A percentile compares a stretch with the other conserved stretches of the same genome.
phyloP scores from a whole-genome alignment of 2,888 invertebrate genomes.

The Dexiosoma caninum region DNA sequence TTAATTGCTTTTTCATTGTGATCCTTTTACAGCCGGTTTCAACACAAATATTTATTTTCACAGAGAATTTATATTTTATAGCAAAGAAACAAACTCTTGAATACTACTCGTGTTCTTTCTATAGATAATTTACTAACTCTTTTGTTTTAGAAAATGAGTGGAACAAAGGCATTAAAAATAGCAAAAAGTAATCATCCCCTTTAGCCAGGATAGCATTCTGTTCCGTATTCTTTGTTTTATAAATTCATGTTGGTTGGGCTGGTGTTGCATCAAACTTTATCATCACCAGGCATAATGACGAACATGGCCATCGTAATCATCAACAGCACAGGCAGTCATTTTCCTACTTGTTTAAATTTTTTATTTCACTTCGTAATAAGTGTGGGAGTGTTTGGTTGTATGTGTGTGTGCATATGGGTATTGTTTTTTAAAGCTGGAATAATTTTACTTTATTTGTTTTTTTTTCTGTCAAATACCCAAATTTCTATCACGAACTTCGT shows the following conservation, averaged over 20 bases:
- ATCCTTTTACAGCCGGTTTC: neutral
- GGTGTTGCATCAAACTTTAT: conserved; percentile 7
- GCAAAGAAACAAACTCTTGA: neutral
- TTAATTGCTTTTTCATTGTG: conserved; percentile 1
- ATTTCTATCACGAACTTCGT: neutral
- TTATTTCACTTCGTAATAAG: neutral
- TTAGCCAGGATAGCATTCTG: conserved; percentile 34
- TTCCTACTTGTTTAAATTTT: conserved; percentile 3
- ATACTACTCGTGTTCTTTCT: neutral
- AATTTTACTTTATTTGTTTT: neutral
- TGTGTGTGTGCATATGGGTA: too few species aligned
- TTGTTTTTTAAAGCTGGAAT: conserved; percentile 3
- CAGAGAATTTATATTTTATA: too few species aligned
- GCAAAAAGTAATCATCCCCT: conserved; percentile 54
- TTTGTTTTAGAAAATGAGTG: too few species aligned
- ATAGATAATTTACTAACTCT: neutral
- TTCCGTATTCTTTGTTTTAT: conserved; percentile 13
- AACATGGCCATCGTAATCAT: conserved; percentile 11
- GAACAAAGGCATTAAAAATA: neutral
- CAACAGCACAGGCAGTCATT: conserved; percentile 12
- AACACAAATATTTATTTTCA: too few species aligned
- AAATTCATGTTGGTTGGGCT: neutral
- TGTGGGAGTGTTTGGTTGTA: neutral
- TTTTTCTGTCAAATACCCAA: neutral
- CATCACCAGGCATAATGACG: neutral